Evolutionary conservation across 2,113 vertebrate species (phyloP).

Genomic region (Artemisiospiza belli): DNA sequence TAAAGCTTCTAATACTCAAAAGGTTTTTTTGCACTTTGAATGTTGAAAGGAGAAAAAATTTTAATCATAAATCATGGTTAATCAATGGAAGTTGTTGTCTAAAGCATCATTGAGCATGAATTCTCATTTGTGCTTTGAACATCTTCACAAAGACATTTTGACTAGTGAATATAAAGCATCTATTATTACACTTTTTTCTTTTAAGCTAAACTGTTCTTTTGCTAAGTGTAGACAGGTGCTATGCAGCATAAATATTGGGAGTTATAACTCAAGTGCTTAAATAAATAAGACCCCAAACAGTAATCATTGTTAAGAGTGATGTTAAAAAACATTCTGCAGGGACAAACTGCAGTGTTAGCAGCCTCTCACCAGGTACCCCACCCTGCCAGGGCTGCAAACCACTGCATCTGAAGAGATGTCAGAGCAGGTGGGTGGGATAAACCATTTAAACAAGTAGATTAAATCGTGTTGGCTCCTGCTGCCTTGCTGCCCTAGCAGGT

Average conservation of each 20-base stretch:
- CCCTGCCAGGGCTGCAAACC: fast-evolving
- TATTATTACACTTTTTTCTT: neutral
- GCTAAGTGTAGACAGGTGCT: neutral
- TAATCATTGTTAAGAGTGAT: neutral
- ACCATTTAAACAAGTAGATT: neutral
- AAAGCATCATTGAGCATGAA: neutral
- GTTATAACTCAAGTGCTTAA: neutral
- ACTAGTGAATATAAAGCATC: neutral
- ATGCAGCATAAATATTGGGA: neutral
- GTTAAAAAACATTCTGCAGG: neutral
- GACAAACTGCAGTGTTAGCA: neutral
- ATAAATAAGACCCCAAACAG: neutral
- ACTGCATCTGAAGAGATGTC: fast-evolving
- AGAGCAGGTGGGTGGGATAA: neutral
- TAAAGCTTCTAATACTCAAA: neutral
- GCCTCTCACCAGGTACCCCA: neutral
- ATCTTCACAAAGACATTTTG: neutral
- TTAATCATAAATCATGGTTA: neutral
- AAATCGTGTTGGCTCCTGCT: fast-evolving
- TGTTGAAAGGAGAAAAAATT: neutral
- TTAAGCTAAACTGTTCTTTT: neutral
- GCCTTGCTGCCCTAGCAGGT: neutral
- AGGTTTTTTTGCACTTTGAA: neutral
- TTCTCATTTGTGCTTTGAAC: neutral
- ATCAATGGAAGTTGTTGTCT: neutral